Percentiles rank a stretch among this genome's conserved stretches.
Conservation (phyloP, 2,797 vertebrate species). For the Sciurus vulgaris region DNA sequence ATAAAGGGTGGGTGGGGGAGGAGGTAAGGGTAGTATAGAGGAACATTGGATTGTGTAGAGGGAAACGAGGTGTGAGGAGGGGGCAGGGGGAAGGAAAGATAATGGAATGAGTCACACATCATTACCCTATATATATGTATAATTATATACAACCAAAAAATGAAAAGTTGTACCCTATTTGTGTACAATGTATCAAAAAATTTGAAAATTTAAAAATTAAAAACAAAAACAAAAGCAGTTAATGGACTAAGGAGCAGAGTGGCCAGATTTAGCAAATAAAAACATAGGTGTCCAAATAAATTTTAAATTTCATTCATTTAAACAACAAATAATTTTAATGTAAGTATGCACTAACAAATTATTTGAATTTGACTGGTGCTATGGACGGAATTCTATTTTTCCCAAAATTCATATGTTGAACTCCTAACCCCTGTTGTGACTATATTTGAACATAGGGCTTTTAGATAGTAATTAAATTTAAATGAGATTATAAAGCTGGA, state of each 20-base stretch:
- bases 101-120: no score
- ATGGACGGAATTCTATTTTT: not conserved
- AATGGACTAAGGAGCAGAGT: not conserved
- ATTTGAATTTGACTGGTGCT: not conserved
- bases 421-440: no score
- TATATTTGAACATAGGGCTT: not conserved
- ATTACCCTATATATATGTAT: no score
- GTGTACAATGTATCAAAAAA: no score
- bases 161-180: no score
- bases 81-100: no score
- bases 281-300: not conserved
- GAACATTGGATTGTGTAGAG: no score
- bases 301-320: not conserved
- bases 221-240: not conserved
- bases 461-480: not conserved
- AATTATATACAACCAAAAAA: no score
- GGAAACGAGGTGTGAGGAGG: no score
- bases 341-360: not conserved
- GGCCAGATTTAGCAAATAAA: conserved; percentile 1
- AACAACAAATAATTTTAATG: not conserved
- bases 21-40: no score
- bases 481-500: not conserved
- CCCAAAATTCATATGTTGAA: not conserved
- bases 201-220: no score
- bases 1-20: no score